These are phyloP conservation scores for Lasioglossum pauxillum DNA, from an alignment of 2,888 invertebrate species.

Conservation along the genomic window DNA sequence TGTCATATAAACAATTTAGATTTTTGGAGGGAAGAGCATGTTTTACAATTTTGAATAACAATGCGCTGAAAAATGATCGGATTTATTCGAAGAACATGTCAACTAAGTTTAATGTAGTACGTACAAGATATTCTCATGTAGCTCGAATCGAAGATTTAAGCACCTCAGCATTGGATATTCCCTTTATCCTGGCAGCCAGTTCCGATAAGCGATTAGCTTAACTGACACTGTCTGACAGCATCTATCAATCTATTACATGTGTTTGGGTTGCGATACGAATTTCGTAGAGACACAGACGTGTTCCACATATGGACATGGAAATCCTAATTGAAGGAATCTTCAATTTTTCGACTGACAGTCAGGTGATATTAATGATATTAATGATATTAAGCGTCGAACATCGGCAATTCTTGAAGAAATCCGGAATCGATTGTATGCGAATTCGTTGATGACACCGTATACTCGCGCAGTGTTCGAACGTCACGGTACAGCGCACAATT, in stretches of 20 bases:
- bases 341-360: not conserved
- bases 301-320: not conserved
- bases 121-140: not conserved
- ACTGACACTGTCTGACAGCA: conserved; percentile 4
- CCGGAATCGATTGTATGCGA: not conserved
- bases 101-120: not conserved
- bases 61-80: not conserved
- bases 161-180: not conserved
- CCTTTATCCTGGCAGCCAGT: not conserved
- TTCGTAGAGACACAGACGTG: not conserved
- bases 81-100: not conserved
- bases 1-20: not conserved
- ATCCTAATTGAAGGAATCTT: not conserved
- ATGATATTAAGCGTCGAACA: not conserved
- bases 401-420: not conserved
- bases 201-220: conserved; percentile 9
- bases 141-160: not conserved
- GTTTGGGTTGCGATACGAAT: not conserved
- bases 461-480: not conserved
- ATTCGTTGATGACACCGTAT: not conserved
- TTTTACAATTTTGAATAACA: not conserved
- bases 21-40: not conserved
- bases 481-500: not conserved
- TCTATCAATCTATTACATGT: not conserved
- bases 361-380: no score